Base-by-base conservation (phyloP, 1,140 invertebrate species). In the Bemisia tabaci region DNA sequence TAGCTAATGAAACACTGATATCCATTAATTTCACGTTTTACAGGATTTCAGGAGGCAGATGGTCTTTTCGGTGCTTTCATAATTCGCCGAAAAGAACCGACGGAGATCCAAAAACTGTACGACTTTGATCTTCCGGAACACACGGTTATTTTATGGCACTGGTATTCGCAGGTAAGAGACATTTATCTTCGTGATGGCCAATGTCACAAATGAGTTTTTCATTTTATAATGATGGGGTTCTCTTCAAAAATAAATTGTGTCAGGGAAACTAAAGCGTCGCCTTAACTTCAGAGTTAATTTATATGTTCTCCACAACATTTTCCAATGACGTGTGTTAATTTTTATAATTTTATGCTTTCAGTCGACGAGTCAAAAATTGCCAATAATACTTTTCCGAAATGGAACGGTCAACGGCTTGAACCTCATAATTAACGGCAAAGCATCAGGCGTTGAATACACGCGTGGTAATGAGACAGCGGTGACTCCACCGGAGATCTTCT, bases 31-130 rank as follows among this genome's bases (percentile, higher is more conserved):
- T n/a, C n/a, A n/a, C n/a, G n/a, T 48, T 22, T 48, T 64, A 11
- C 58, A 71, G 70, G 70, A 26, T 72, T 80, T 25, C 81, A 83
- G 71, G 74, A 80, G 64, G 72, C 77, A 1, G 82, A 84, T 72
- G 83, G 83, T 9, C 68, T 82, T 17, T 81, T 78, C 71, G 82
- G 83, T 1, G 71, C 77, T n/a, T 72, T 84, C n/a, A 73, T 83
- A 27, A 75, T 84, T 11, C 74, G 81, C 5, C 75, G 78, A 17
- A 65, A 65, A 22, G 67, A 70, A 67, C 64, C 75, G 11, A 65
- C 72, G 22, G 78, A 81, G 66, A 68, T 73, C 2, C 72, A 77
- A 26, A 62, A 67, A 12, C 72, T 76, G 1, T 83, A 82, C 70
- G 82, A 83, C 70, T 73, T 73, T 33, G 82, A 84, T 70, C 72